Evolutionary conservation across 2,888 invertebrate species (phyloP).

Genomic region (Nebria brevicollis): DNA sequence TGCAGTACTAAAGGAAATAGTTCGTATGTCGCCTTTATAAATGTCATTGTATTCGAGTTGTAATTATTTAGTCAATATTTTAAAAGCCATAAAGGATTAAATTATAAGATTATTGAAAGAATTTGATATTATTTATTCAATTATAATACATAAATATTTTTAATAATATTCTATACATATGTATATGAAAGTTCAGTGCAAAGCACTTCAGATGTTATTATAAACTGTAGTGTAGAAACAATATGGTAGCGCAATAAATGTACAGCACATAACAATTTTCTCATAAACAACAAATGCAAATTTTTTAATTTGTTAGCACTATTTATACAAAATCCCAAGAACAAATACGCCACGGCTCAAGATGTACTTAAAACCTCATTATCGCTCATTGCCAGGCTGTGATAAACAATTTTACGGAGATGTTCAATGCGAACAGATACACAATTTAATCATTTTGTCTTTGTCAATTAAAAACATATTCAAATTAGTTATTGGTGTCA

Average conservation of each 20-base stretch:
- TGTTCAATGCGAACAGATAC: neutral
- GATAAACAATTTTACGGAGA: neutral
- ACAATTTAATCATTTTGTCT: neutral
- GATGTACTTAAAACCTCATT: neutral
- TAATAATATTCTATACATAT: no score
- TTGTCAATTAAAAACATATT: no score
- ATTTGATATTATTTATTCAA: neutral
- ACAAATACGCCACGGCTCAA: neutral
- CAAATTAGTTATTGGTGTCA: no score
- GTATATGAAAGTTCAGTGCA: no score
- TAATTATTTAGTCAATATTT: no score
- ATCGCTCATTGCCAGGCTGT: neutral
- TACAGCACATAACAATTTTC: neutral
- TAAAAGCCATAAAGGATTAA: neutral
- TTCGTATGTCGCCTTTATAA: neutral
- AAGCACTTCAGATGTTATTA: no score
- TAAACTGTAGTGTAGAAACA: neutral
- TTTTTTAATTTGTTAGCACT: conserved; percentile 4
- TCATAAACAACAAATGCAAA: neutral
- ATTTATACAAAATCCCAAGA: neutral
- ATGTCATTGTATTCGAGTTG: no score
- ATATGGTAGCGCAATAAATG: neutral
- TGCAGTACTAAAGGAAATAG: neutral
- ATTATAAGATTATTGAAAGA: neutral
- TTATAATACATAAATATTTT: neutral